Base-by-base conservation (phyloP, 2,797 vertebrate genomes). In the Sardinella longiceps region DNA sequence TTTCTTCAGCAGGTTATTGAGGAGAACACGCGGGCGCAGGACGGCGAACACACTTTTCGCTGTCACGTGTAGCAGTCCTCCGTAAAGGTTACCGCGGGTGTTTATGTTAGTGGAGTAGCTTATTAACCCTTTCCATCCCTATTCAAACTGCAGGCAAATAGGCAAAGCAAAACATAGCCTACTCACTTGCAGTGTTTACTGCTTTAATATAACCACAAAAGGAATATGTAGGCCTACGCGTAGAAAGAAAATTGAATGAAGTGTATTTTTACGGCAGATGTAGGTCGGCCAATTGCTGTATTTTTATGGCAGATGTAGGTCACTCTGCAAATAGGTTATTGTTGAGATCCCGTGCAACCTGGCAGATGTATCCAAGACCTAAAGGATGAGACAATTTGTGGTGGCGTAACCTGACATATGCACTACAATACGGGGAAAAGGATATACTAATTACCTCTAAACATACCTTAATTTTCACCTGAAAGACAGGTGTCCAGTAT, bases 51-150 rank as follows among this genome's bases (percentile, higher is more conserved):
- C 94, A 81, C 93, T 94, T 95, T 91, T 93, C 85, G 80, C 30
- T 28, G 93, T 96, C 95, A 95, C 94, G 93, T 95, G 95, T 89
- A 92, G 92, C 91, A 88, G 90, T 88, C 90, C 92, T 92, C 89
- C 90, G 91, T 93, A 93, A 94, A 95, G 94, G 94, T 95, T 94
- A 95, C 91, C 89, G 90, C 91, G 91, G 93, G 90, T 92, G 91
- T 90, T 92, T 90, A 84, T 86, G 86, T 90, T 87, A 84, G 46
- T 60, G 25, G 45, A 86, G 86, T 86, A 87, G 88, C 82, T 20
- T 20, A 80, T 89, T 95, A 95, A 95, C 93, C 90, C 92, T 88
- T 92, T 86, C 84, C 80, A 10, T 48, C 46, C 46, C 46, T 9
- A 48, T 3, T 43, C 43, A 43, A 10, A 12, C 46, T 48, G 2